Percentiles rank a stretch among this genome's conserved stretches.
These are phyloP conservation scores for Eunapius fragilis DNA, from an alignment of 37 sponge, comb jelly and placozoan genomes.

Conservation along the genomic window DNA sequence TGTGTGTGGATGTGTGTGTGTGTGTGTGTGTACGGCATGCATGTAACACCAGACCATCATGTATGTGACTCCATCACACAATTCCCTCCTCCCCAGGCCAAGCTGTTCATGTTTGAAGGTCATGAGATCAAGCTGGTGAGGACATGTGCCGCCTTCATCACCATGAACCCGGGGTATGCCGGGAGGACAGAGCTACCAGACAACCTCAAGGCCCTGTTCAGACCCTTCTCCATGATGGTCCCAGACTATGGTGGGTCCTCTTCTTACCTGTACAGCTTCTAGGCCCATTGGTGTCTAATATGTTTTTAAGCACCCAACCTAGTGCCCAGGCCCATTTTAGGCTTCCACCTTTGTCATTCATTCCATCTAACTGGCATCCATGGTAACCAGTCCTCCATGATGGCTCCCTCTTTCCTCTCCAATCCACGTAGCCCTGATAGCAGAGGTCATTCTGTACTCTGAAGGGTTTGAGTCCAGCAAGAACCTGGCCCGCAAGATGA, in stretches of 20 bases:
- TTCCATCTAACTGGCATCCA: too few relatives aligned
- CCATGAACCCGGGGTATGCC: conserved; percentile 99
- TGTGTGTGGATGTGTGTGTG: neutral
- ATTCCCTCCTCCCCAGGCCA: conserved; percentile 31
- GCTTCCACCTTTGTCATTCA: too few relatives aligned
- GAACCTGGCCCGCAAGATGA: conserved; percentile 96
- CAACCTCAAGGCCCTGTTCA: conserved; percentile 97
- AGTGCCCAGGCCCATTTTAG: neutral
- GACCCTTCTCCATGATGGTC: conserved; percentile 99
- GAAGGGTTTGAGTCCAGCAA: conserved; percentile 98
- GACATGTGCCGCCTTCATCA: conserved; percentile 96
- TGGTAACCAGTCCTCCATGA: too few relatives aligned
- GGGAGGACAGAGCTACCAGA: conserved; percentile 98
- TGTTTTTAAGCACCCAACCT: too few relatives aligned
- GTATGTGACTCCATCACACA: conserved; percentile 10
- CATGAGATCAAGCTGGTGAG: conserved; percentile 92
- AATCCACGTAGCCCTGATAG: conserved; percentile 81
- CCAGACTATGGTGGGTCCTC: conserved; percentile 89
- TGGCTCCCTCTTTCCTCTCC: neutral
- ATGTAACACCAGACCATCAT: too few relatives aligned
- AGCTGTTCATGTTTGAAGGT: conserved; percentile 96
- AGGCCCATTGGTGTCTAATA: too few relatives aligned
- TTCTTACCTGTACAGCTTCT: too few relatives aligned
- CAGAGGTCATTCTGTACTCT: conserved; percentile 98
- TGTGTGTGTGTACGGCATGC: neutral